These are phyloP conservation scores for Macrosteles quadrilineatus DNA, from an alignment of 1,140 invertebrate genomes.

Conservation along the genomic window DNA sequence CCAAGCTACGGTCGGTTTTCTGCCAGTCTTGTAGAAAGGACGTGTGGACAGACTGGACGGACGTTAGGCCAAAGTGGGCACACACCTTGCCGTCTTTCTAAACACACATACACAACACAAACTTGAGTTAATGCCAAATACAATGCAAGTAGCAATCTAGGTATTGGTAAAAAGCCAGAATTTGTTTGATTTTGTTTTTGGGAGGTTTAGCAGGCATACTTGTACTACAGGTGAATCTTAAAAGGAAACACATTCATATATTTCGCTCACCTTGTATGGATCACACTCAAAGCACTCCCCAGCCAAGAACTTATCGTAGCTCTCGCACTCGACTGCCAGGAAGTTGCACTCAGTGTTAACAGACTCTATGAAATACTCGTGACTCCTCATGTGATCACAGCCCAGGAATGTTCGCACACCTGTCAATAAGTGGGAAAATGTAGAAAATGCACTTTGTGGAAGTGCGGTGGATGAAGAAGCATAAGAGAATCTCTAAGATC, in stretches of 20 bases:
- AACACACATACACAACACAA: not conserved
- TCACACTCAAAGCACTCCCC: constrained; percentile 75
- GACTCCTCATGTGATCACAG: constrained; percentile 83
- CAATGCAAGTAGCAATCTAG: no score
- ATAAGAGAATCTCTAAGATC: no score
- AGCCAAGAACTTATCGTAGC: constrained; percentile 72
- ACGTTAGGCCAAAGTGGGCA: constrained; percentile 42
- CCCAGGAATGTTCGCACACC: constrained; percentile 74
- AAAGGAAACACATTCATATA: not conserved
- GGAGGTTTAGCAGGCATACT: no score
- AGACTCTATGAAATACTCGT: constrained; percentile 84
- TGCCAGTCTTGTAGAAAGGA: constrained; percentile 22
- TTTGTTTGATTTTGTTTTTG: no score
- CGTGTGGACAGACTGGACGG: constrained; percentile 36
- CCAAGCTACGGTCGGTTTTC: constrained; percentile 33
- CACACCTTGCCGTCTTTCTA: constrained; percentile 44
- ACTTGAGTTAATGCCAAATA: no score
- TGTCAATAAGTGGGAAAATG: constrained; percentile 38
- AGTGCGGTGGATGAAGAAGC: no score
- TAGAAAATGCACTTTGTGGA: no score
- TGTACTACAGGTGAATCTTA: no score
- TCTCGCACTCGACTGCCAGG: constrained; percentile 71
- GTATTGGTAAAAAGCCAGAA: no score
- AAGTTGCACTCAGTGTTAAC: constrained; percentile 75
- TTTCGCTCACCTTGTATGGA: constrained; percentile 38